Evolutionary conservation across 2,888 invertebrate species (phyloP).

Genomic region (Hypolimnas misippus): DNA sequence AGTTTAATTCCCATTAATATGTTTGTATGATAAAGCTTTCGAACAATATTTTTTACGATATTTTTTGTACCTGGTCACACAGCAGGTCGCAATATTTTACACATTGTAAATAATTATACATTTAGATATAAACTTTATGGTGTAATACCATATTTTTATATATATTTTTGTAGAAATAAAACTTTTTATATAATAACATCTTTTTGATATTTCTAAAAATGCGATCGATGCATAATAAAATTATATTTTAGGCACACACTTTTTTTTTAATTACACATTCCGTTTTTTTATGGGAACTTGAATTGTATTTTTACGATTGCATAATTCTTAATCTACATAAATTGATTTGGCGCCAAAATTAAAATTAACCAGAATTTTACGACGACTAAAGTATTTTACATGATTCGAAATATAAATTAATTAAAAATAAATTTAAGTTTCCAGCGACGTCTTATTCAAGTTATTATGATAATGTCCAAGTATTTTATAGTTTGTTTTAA

Average conservation of each 20-base stretch:
- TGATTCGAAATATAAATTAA: too few relatives aligned
- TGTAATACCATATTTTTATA: slow-evolving; percentile 40
- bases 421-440: neutral
- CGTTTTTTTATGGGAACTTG: slow-evolving; percentile 14
- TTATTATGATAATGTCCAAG: slow-evolving; percentile 2
- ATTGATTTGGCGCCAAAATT: neutral
- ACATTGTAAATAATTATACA: slow-evolving; percentile 39
- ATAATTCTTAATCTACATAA: neutral
- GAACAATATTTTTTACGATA: slow-evolving; percentile 9
- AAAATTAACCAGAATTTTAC: too few relatives aligned
- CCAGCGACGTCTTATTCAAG: neutral
- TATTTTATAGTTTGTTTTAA: slow-evolving; percentile 9
- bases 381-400: too few relatives aligned
- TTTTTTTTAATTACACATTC: slow-evolving; percentile 29
- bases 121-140: slow-evolving; percentile 35
- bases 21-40: slow-evolving; percentile 9
- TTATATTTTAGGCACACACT: slow-evolving; percentile 14
- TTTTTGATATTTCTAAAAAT: slow-evolving; percentile 12
- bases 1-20: neutral
- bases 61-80: slow-evolving; percentile 37
- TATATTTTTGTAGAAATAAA: slow-evolving; percentile 35
- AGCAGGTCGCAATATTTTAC: slow-evolving; percentile 34
- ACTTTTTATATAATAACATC: slow-evolving; percentile 18
- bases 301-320: neutral
- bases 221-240: slow-evolving; percentile 31